A percentile compares a stretch with the other conserved stretches of the same genome.
phyloP scores from a whole-genome alignment of 2,797 vertebrate species.

The Acipenser transmontanus region DNA sequence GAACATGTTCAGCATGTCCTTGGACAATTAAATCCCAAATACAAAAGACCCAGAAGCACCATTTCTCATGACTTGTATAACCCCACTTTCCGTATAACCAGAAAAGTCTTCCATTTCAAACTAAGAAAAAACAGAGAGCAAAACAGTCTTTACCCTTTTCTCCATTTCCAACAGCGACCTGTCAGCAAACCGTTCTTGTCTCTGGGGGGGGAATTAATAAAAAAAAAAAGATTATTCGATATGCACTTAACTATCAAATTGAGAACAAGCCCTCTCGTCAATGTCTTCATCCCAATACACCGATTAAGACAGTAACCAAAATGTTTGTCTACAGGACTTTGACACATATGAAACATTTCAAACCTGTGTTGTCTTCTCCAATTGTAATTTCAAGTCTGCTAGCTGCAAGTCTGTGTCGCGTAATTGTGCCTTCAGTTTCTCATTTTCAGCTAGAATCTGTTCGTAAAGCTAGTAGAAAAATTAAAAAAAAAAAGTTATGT shows the following conservation, averaged over 20 bases:
- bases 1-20: too few species aligned
- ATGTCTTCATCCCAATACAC: too few species aligned
- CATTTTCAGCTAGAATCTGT: constrained; percentile 94
- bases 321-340: too few species aligned
- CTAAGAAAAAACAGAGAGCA: background rate
- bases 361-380: constrained; percentile 97
- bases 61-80: too few species aligned
- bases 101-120: too few species aligned
- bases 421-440: constrained; percentile 94
- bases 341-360: constrained; percentile 20
- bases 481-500: constrained; percentile 4
- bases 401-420: constrained; percentile 91
- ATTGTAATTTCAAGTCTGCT: constrained; percentile 87
- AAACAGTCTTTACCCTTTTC: constrained; percentile 84
- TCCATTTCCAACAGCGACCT: constrained; percentile 97
- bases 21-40: too few species aligned
- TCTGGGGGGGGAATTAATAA: constrained; percentile 60
- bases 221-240: constrained; percentile 1
- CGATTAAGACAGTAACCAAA: too few species aligned
- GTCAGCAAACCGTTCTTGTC: constrained; percentile 95
- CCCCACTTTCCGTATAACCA: too few species aligned
- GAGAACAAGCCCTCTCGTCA: background rate
- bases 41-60: too few species aligned
- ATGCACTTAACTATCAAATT: too few species aligned
- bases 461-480: constrained; percentile 70